Conservation (phyloP, 2,113 vertebrate species). For the Pionites leucogaster region DNA sequence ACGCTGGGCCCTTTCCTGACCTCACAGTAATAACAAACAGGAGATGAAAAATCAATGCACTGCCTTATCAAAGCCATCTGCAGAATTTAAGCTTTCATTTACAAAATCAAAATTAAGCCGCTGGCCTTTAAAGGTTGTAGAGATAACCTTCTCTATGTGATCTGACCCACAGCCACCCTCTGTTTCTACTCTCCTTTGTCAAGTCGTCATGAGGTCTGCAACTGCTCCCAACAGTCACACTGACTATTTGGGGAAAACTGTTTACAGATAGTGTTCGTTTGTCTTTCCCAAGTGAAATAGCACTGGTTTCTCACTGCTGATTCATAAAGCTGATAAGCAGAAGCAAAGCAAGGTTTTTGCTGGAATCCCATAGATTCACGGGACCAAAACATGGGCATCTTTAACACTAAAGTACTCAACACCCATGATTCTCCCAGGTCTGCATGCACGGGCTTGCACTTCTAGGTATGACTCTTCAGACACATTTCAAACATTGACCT, state of each 20-base stretch:
- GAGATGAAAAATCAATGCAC: constrained; percentile 56
- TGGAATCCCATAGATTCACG: background rate
- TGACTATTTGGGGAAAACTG: background rate
- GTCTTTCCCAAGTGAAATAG: background rate
- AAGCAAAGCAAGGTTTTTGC: background rate
- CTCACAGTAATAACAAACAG: constrained; percentile 65
- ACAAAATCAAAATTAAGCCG: constrained; percentile 60
- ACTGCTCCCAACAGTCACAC: background rate
- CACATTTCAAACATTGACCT: background rate
- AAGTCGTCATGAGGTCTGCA: background rate
- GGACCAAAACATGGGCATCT: rapidly evolving
- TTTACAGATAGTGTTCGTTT: background rate
- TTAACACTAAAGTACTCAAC: rapidly evolving
- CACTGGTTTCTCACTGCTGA: background rate
- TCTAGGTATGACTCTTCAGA: background rate
- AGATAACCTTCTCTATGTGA: constrained; percentile 55
- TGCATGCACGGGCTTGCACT: background rate
- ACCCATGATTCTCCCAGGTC: background rate
- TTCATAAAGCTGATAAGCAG: background rate
- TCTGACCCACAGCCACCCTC: constrained; percentile 12
- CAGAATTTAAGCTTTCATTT: constrained; percentile 60
- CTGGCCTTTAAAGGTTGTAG: constrained; percentile 52
- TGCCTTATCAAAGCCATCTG: constrained; percentile 62
- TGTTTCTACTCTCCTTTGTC: background rate
- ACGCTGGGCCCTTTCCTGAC: background rate